Conservation (phyloP, 2,797 vertebrate genomes). For the Labeo calbasu region DNA sequence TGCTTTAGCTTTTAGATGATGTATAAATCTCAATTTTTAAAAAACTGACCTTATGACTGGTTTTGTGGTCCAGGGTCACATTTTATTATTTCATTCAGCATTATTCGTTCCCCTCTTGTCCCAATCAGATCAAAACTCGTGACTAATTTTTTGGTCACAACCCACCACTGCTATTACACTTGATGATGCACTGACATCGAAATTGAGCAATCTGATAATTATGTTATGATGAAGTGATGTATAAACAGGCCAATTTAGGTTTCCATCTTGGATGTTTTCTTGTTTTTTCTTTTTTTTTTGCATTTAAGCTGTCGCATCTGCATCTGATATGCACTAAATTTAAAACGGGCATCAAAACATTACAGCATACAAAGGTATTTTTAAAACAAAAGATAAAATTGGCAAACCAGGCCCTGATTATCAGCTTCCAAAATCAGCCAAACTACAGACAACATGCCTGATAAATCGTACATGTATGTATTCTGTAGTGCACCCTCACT, state of each 20-base stretch:
- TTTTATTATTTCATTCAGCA: not conserved
- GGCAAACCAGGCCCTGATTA: not conserved
- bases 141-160: not conserved
- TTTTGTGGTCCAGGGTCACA: not conserved
- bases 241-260: not conserved
- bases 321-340: not conserved
- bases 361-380: not conserved
- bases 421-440: not conserved
- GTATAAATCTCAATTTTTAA: no score
- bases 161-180: not conserved
- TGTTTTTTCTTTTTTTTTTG: no score
- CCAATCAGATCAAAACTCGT: not conserved
- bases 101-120: not conserved
- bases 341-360: not conserved
- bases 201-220: not conserved
- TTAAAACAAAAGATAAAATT: not conserved
- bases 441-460: not conserved
- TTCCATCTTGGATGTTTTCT: not conserved
- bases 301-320: not conserved
- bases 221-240: not conserved
- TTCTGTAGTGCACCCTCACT: slow-evolving; percentile 22
- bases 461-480: not conserved
- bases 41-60: no score
- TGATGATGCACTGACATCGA: not conserved
- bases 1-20: no score